These are phyloP conservation scores for Nycticryphes semicollaris DNA, from an alignment of 2,113 vertebrate genomes.

Conservation along the genomic window DNA sequence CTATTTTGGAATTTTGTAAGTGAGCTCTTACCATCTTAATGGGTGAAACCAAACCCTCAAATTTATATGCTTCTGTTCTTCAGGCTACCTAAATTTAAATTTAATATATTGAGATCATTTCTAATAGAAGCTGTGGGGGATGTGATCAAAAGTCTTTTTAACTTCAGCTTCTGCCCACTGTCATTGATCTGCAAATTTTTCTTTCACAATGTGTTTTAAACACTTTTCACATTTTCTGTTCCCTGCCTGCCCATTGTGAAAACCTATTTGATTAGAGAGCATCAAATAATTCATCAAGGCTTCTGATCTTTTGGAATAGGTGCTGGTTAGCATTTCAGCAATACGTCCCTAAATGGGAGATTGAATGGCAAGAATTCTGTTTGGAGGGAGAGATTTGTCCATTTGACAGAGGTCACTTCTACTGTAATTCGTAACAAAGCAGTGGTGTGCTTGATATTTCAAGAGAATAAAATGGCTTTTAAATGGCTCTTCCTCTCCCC, in stretches of 20 bases:
- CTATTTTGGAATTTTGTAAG: neutral
- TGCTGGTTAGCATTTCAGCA: neutral
- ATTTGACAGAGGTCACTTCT: neutral
- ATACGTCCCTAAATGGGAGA: neutral
- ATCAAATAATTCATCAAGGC: neutral
- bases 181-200: conserved; percentile 27
- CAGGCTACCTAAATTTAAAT: neutral
- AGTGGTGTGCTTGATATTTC: neutral
- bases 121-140: neutral
- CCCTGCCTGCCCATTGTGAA: neutral
- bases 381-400: neutral
- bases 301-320: neutral
- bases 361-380: neutral
- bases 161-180: neutral
- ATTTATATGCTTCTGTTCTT: neutral
- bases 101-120: neutral
- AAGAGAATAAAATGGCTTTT: neutral
- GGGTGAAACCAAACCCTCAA: neutral
- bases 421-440: neutral
- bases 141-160: conserved; percentile 40
- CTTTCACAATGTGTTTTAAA: neutral
- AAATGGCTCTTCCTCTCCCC: accelerated
- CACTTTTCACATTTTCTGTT: neutral
- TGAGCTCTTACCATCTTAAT: neutral
- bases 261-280: neutral